phyloP scores from a whole-genome alignment of 2,113 vertebrate genomes.

The Ranitomeya variabilis region DNA sequence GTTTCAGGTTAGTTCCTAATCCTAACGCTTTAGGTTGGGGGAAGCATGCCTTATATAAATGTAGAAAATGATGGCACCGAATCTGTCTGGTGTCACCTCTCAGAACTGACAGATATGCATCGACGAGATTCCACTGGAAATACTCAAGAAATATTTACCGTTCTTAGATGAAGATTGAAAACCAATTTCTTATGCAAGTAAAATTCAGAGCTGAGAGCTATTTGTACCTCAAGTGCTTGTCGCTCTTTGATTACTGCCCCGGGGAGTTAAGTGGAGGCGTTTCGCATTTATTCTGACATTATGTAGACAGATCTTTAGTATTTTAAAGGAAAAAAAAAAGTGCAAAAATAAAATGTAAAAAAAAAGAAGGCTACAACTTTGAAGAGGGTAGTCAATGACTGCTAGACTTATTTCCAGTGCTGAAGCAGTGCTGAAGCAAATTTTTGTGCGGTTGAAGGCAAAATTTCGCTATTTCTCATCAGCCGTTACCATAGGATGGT shows the following conservation, averaged over 20 bases:
- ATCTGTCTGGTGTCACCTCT: neutral
- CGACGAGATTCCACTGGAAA: constrained; percentile 3
- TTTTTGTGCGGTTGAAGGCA: too few species aligned
- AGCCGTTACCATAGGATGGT: too few species aligned
- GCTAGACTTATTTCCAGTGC: neutral
- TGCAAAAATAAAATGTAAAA: neutral
- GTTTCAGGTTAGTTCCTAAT: neutral
- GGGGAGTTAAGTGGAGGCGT: constrained; percentile 15
- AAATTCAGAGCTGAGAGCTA: constrained; percentile 32
- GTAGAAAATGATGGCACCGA: neutral
- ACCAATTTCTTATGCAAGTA: constrained; percentile 44
- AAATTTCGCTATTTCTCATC: too few species aligned
- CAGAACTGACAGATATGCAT: neutral
- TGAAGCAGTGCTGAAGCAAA: neutral
- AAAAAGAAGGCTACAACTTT: neutral
- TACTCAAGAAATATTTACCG: constrained; percentile 45
- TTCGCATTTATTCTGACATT: constrained; percentile 36
- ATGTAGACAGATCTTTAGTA: neutral
- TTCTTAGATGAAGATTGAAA: constrained; percentile 42
- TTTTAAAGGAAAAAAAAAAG: neutral
- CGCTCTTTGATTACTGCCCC: constrained; percentile 30
- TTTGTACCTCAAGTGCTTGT: constrained; percentile 28
- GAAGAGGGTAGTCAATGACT: neutral
- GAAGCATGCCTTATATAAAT: neutral
- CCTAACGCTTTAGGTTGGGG: neutral